These are phyloP conservation scores for Hirtodrosophila trivittata DNA, from an alignment of 2,888 invertebrate genomes.

Conservation along the genomic window DNA sequence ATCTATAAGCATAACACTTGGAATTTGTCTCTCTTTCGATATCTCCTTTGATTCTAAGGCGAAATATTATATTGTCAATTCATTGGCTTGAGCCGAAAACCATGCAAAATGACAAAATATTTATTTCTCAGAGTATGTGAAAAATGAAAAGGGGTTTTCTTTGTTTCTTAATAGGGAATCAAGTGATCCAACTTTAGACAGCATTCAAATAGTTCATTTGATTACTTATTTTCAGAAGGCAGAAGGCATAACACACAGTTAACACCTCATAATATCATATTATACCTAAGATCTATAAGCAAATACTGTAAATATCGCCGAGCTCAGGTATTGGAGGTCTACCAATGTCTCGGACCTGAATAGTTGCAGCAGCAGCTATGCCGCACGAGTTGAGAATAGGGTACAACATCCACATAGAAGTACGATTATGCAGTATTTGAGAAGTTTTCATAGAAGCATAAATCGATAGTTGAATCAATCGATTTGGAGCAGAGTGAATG, in stretches of 20 bases:
- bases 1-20: slow-evolving; percentile 77
- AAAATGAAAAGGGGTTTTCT: too few relatives aligned
- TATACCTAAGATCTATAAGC: slow-evolving; percentile 41
- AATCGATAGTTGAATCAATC: too few relatives aligned
- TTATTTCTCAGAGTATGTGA: slow-evolving; percentile 64
- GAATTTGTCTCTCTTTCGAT: slow-evolving; percentile 67
- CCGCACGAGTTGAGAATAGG: too few relatives aligned
- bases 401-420: too few relatives aligned
- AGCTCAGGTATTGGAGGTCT: slow-evolving; percentile 36
- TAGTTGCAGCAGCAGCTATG: too few relatives aligned
- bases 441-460: too few relatives aligned
- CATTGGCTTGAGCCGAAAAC: slow-evolving; percentile 81
- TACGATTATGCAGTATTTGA: too few relatives aligned
- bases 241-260: slow-evolving; percentile 61
- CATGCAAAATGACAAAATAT: slow-evolving; percentile 80
- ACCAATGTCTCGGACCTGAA: slow-evolving; percentile 1
- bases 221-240: slow-evolving; percentile 50
- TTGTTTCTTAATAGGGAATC: too few relatives aligned
- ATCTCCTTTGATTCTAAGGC: slow-evolving; percentile 73
- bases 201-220: slow-evolving; percentile 38
- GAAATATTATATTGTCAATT: slow-evolving; percentile 82
- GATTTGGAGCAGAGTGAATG: too few relatives aligned
- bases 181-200: slow-evolving; percentile 21
- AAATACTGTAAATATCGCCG: background rate
- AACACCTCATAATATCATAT: slow-evolving; percentile 47